A percentile compares a stretch with the other conserved stretches of the same genome.
These are phyloP conservation scores for Ridgeia piscesae DNA, from an alignment of 1,140 invertebrate species.

Conservation along the genomic window DNA sequence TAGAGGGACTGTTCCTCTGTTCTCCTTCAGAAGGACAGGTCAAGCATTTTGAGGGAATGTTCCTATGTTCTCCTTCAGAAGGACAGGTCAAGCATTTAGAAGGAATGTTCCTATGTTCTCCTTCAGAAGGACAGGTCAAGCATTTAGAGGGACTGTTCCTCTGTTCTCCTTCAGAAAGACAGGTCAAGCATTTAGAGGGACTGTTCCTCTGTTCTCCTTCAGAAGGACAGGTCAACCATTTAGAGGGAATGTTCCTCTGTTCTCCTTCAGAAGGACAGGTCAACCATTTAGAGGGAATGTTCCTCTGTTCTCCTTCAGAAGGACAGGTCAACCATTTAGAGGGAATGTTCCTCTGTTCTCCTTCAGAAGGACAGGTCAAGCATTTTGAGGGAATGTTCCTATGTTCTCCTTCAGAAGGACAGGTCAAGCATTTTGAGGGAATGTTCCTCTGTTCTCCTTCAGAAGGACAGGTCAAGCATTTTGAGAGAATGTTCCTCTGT, in stretches of 20 bases:
- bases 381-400: not conserved
- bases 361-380: slow-evolving; percentile 4
- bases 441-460: not conserved
- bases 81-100: not conserved
- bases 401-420: not conserved
- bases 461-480: not conserved
- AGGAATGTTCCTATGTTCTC: not conserved
- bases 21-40: not conserved
- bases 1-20: too few species aligned
- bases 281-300: not conserved
- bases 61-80: not conserved
- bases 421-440: too few species aligned
- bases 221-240: not conserved
- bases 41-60: not conserved
- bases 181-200: not conserved
- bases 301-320: not conserved
- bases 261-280: not conserved
- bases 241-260: not conserved
- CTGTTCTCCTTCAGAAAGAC: not conserved
- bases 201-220: not conserved
- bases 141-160: too few species aligned
- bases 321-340: not conserved
- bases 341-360: not conserved
- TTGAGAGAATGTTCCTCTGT: not conserved
- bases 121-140: not conserved